Base-by-base conservation (phyloP, 2,888 invertebrate genomes). In the Caenorhabditis drosophilae region DNA sequence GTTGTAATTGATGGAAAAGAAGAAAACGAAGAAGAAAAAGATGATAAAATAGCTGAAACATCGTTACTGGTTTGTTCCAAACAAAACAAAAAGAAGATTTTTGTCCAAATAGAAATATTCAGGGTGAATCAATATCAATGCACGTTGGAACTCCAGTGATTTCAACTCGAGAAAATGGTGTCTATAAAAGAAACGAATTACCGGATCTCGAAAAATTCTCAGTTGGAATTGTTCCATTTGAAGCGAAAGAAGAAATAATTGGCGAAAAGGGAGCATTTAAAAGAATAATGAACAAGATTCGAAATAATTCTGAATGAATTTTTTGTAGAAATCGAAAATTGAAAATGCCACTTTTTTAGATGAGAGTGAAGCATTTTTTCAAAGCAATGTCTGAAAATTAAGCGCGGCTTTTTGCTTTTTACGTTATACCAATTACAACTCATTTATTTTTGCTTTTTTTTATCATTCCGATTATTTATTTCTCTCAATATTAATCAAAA, bases 191-290 rank as follows among this genome's bases (percentile, higher is more conserved):
- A 7, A 6, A 38, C 1, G 20, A 18, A 15, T 18, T 56, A 15
- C 60, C 66, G 2, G 23, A 46, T 16, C 34, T 66, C 6, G 56
- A 60, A 3, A 53, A 51, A 3, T 66, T 66, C 27, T 22, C 66
- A 15, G 66, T 66, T 36, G 66, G 66, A 31, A 72, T 72, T 16
- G 59, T 69, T 18, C 72, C 72, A 18, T 72, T 72, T 46, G 51
- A 52, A 15, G 67, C 64, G 16, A 52, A 60, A 36, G 72, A 69
- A 42, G 72, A 69, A 40, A n/a, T 44, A 2, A 42, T 45, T n/a
- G 53, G 51, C 15, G 53, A 54, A 34, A 46, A 58, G 18, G 71
- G 71, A 7, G 59, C 62, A 27, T 58, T 72, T 46, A 61, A 66
- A 27, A 41, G 45, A 25, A 66, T 72, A 16, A 60, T 63, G 58